Evolutionary conservation across 2,113 vertebrate genomes (phyloP).

Genomic region (Elgaria multicarinata): DNA sequence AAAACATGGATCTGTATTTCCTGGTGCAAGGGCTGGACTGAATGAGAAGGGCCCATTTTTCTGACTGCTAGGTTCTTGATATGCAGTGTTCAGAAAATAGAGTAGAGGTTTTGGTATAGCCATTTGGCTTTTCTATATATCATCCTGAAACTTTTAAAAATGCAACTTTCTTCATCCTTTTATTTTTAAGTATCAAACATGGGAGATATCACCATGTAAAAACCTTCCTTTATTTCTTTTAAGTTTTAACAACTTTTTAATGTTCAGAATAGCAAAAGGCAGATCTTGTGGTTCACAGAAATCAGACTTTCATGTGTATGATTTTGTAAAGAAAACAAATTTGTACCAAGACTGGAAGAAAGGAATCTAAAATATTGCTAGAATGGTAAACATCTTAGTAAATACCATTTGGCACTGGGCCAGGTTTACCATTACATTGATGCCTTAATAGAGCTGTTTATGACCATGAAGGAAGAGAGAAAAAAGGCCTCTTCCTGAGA

Average conservation of each 20-base stretch:
- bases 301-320: not conserved
- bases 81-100: not conserved
- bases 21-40: not conserved
- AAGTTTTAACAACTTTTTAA: no score
- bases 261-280: not conserved
- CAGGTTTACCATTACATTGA: not conserved
- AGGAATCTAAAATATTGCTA: not conserved
- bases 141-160: not conserved
- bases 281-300: not conserved
- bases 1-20: not conserved
- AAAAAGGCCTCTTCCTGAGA: not conserved
- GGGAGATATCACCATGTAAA: not conserved
- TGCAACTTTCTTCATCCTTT: not conserved
- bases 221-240: not conserved
- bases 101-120: not conserved
- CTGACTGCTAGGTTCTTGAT: not conserved
- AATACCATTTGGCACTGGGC: not conserved
- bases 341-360: not conserved
- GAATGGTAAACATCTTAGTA: not conserved
- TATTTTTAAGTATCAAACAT: not conserved
- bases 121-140: not conserved
- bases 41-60: not conserved
- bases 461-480: not conserved
- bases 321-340: not conserved
- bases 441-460: not conserved